Conservation (phyloP, 2,888 invertebrate species). For the Drosophila putrida region DNA sequence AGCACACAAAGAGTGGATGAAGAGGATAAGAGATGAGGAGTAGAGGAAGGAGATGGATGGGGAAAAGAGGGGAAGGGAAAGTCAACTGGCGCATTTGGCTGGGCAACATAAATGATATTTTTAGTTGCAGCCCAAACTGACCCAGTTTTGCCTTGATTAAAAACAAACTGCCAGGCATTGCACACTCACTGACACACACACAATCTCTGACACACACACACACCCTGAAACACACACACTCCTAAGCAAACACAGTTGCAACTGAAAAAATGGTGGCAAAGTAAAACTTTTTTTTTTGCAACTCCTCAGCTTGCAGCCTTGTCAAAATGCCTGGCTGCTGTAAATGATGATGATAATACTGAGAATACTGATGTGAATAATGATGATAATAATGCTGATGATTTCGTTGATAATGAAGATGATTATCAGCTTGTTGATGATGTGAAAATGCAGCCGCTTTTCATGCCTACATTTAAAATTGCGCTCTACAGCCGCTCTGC, state of each 20-base stretch:
- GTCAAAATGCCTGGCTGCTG: conserved; percentile 35
- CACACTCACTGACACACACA: conserved; percentile 26
- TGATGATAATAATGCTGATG: conserved; percentile 18
- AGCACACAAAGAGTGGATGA: conserved; percentile 30
- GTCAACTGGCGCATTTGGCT: conserved; percentile 74
- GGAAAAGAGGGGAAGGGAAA: conserved; percentile 59
- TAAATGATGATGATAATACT: conserved; percentile 19
- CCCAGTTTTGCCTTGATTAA: conserved; percentile 78
- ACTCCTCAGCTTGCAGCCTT: conserved; percentile 58
- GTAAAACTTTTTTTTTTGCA: conserved; percentile 69
- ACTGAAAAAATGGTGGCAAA: conserved; percentile 10
- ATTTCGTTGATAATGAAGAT: conserved; percentile 15
- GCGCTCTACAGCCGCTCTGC: not conserved
- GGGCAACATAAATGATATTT: conserved; percentile 78
- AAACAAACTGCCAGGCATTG: conserved; percentile 74
- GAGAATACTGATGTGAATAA: conserved; percentile 15
- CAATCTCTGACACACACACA: conserved; percentile 26
- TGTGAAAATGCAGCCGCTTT: conserved; percentile 34
- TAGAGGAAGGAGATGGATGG: conserved; percentile 30
- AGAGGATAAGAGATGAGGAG: conserved; percentile 15
- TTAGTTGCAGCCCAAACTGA: conserved; percentile 76
- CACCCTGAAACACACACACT: conserved; percentile 43
- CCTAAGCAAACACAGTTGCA: conserved; percentile 57
- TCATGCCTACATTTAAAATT: conserved; percentile 35
- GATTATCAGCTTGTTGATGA: conserved; percentile 8